Base-by-base conservation (phyloP, 2,113 vertebrate genomes). In the Plecotus auritus region DNA sequence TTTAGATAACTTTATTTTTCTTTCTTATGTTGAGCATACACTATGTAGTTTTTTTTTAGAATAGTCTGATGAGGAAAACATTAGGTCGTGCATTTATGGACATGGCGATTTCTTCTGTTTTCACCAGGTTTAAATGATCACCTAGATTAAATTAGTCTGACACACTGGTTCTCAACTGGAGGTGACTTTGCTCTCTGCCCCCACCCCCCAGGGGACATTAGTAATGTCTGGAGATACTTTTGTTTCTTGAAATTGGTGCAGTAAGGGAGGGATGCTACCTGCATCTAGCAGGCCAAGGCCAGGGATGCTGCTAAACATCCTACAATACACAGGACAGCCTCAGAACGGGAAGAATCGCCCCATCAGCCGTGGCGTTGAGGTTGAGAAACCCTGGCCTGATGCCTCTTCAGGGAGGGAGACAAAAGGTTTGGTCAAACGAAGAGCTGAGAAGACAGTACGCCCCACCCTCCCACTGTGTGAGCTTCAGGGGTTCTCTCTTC, bases 381-480 rank as follows among this genome's bases (percentile, higher is more conserved):
- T 1, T 0, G n/a, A 64, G 81, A 32, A 22, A 28, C 32, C 17
- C 47, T 7, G 42, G 5, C 13, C 16, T 14, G 30, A 2, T 0
- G 13, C 26, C 0, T 7, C 8, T 4, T 13, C 30, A 3, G 0
- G 14, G 47, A 11, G 3, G 7, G 23, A 20, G 32, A 9, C 32
- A 0, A 1, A 18, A 9, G 70, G 8, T 0, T 23, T 5, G 20
- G 49, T 67, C 18, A 5, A 20, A n/a, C 0, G 20, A 32, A 23
- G 73, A 22, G 40, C 1, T 12, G 17, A 1, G 47, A 12, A 35
- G 61, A 28, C 3, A 3, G 1, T n/a, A 11, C 0, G 2, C 2
- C 0, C 1, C 0, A 14, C 23, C 23, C 5, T n/a, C 42, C 12
- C 0, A 11, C 4, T 5, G 1, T 9, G 30, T 0, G n/a, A 13